A percentile compares a stretch with the other conserved stretches of the same genome.
Evolutionary conservation across 2,888 invertebrate species (phyloP).

Genomic region (Phaonia tiefii): DNA sequence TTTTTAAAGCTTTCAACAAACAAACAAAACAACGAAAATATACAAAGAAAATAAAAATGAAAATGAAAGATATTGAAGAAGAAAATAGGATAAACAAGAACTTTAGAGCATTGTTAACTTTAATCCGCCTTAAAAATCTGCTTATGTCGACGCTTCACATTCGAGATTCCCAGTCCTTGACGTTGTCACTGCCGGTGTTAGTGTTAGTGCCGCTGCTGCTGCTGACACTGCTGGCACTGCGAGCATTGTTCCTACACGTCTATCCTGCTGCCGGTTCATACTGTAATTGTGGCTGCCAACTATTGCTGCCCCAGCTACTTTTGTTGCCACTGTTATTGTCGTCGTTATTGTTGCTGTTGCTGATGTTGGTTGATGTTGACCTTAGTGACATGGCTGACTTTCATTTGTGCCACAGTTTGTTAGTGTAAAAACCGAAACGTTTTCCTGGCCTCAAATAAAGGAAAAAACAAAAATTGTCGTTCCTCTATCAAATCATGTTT

Average conservation of each 20-base stretch:
- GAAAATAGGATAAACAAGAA: conserved; percentile 12
- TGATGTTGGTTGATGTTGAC: conserved; percentile 30
- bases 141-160: conserved; percentile 9
- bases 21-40: background rate
- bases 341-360: background rate
- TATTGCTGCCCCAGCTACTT: background rate
- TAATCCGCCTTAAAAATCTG: conserved; percentile 44
- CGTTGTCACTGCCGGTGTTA: background rate
- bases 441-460: conserved; percentile 34
- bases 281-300: background rate
- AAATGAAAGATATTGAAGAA: background rate
- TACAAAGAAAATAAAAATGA: conserved; percentile 24
- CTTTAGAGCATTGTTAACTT: conserved; percentile 29
- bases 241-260: conserved; percentile 4
- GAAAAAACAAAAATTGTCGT: conserved; percentile 17
- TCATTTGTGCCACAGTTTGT: conserved; percentile 33
- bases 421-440: conserved; percentile 26
- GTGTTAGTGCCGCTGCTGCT: background rate
- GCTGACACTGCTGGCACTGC: conserved; percentile 12
- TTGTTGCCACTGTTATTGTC: background rate
- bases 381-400: conserved; percentile 40
- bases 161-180: background rate
- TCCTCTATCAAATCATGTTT: conserved; percentile 42
- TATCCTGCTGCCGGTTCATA: background rate
- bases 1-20: conserved; percentile 15